Base-by-base conservation (phyloP, 2,113 vertebrate species). In the Gallinago jamesoni region DNA sequence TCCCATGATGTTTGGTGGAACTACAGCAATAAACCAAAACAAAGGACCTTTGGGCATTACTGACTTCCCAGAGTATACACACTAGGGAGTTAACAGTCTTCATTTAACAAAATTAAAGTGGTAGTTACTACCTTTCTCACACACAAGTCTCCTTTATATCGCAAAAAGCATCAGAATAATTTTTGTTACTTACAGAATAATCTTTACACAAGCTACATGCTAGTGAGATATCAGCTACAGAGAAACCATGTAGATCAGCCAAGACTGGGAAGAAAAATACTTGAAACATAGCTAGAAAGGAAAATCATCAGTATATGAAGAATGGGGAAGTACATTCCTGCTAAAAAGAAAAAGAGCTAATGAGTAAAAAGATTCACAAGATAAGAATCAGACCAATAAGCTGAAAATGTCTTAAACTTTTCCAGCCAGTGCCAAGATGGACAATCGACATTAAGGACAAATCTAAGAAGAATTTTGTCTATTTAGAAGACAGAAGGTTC, bases 1-100 rank as follows among this genome's bases (percentile, higher is more conserved):
- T 14, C 99, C 99, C 98, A 97, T 97, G 93, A 99, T 99, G 96
- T 99, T 98, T 2, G 99, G 99, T 7, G 99, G 99, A 92, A 99
- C 99, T 99, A 96, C 30, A 75, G 48, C 62, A 87, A 94, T 3
- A 95, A 39, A 94, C 15, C 25, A 70, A 75, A 95, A 30, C 19
- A 89, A 75, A 48, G 21, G 48, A 56, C 17, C 18, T 89, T 52
- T n/a, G 18, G 41, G n/a, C 74, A 66, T 21, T 52, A n/a, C 77
- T 78, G 22, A 74, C 25, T 68, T 52, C 68, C 45, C 48, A 78
- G 24, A 72, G 48, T 17, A 66, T 84, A 85, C 31, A 67, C 1
- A 66, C 30, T 5, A 18, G 62, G 33, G 33, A 70, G 47, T 30
- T 63, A 43, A 55, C 24, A 39, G 31, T 31, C 19, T 63, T 31